Evolutionary conservation across 1,140 invertebrate species (phyloP), one percentile per base, ranked within the genome.

Genomic region (Nymphalis io): DNA sequence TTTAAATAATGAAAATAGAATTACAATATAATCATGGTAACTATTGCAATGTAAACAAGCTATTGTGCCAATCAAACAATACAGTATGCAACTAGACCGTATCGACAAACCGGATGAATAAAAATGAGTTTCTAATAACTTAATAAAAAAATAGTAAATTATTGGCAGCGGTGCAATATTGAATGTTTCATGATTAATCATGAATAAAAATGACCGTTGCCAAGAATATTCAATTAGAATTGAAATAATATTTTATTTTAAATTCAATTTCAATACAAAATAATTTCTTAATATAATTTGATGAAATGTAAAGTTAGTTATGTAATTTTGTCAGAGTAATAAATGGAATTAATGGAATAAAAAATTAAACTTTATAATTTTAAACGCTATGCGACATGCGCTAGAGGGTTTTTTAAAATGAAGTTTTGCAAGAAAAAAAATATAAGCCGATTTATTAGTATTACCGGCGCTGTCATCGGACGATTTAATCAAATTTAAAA

Each of bases 401-500:
- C 10, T 33, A n/a, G n/a, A n/a, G n/a, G n/a, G n/a, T 33, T 33
- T 33, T 33, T 33, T 33, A 33, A 8, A 33, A 33, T 33, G 6
- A 33, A 33, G 27, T n/a, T 42, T 0, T 3, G 12, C 15, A 48
- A 48, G n/a, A 3, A 8, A 18, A 48, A 18, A 48, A 20, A n/a
- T 48, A 20, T 48, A 55, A 23, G 23, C 11, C 15, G 51, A 55
- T 55, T 55, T 27, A 51, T 20, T 51, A 51, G 12, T 33, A 60
- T 38, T 20, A 23, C 5, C 58, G 11, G 13, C 11, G n/a, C 58
- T 21, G 38, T 46, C 21, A 46, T 48, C 60, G 60, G 2, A n/a
- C 2, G 60, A 48, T 48, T 16, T 61, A 61, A 61, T 61, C 60
- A 11, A 61, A 61, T 61, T 40, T 61, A 61, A 61, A 61, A 61